Conservation (phyloP, 2,113 vertebrate genomes). For the Channa maculata region DNA sequence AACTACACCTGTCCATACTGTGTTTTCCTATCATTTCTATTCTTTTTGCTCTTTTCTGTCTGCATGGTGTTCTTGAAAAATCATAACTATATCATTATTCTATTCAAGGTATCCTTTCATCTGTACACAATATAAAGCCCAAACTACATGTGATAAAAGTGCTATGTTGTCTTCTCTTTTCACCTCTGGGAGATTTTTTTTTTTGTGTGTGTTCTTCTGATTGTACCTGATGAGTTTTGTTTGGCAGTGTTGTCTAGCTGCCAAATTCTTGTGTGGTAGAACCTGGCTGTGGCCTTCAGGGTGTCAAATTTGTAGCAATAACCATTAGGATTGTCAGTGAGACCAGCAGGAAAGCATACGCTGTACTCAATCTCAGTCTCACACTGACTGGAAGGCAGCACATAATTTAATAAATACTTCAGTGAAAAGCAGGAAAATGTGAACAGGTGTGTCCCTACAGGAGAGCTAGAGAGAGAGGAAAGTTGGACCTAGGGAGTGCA, state of each 20-base stretch:
- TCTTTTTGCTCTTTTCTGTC: background rate
- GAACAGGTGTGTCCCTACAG: constrained; percentile 55
- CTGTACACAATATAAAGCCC: constrained; percentile 34
- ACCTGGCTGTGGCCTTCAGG: constrained; percentile 28
- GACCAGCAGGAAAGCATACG: constrained; percentile 19
- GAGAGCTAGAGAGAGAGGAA: constrained; percentile 4
- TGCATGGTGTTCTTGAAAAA: constrained; percentile 12
- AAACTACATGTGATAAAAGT: constrained; percentile 44
- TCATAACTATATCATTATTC: constrained; percentile 1
- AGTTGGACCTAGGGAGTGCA: too few relatives aligned
- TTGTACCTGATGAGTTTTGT: constrained; percentile 42
- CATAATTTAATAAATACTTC: constrained; percentile 61
- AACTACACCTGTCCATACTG: too few relatives aligned
- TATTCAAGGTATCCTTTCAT: constrained; percentile 11
- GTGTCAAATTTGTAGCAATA: constrained; percentile 64
- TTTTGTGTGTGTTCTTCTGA: constrained; percentile 33
- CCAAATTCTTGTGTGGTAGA: constrained; percentile 25
- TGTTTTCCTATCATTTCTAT: too few relatives aligned
- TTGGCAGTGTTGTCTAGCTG: constrained; percentile 28
- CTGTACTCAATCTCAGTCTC: constrained; percentile 41
- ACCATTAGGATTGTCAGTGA: constrained; percentile 55
- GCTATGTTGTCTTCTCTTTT: constrained; percentile 10
- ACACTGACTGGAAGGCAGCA: constrained; percentile 50
- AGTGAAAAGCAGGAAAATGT: constrained; percentile 35
- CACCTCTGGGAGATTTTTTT: constrained; percentile 39